Evolutionary conservation across 2,797 vertebrate species (phyloP), one percentile per base, ranked within the genome.

Genomic region (Avahi laniger): DNA sequence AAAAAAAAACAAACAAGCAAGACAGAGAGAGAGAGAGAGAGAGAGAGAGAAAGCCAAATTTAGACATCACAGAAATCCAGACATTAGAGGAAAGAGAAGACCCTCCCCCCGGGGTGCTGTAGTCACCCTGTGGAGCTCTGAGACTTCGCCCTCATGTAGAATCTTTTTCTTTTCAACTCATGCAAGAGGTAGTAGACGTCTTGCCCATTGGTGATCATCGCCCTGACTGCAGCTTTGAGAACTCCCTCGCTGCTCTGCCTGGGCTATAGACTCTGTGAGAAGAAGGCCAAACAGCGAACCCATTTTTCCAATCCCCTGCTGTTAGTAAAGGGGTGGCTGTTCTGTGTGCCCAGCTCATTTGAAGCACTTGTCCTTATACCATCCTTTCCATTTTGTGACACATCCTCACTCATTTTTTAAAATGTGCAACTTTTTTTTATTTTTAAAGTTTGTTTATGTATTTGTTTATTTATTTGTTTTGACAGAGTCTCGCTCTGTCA

Each of bases 111-210:
- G 15, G 1, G 52, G 35, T 48, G n/a, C 17, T 22, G 22, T 2
- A 18, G 7, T 54, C 35, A 48, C 50, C 11, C 59, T 67, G 24
- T n/a, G 8, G 84, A 54, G 88, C 61, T 24, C 18, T 4, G 35
- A 63, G 73, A 3, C 48, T 52, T 9, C 73, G 72, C 90, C 75
- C 43, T 96, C 46, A 0, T 24, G 65, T 46, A 8, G 17, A 35
- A 10, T n/a, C 95, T 96, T 41, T 96, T 89, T 81, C 33, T 94
- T 92, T 85, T 85, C 50, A 33, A 1, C 87, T 79, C 65, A 79
- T 43, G 14, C 20, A 78, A 54, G 54, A 57, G 73, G 14, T 1
- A 35, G 41, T 61, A 61, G 0, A 30, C 95, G 85, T 69, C 75
- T 92, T 20, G 1, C 50, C 69, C 81, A 4, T 33, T 81, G 75